A percentile compares a stretch with the other conserved stretches of the same genome.
phyloP scores from a whole-genome alignment of 2,797 vertebrate species.

The Malurus splendens region DNA sequence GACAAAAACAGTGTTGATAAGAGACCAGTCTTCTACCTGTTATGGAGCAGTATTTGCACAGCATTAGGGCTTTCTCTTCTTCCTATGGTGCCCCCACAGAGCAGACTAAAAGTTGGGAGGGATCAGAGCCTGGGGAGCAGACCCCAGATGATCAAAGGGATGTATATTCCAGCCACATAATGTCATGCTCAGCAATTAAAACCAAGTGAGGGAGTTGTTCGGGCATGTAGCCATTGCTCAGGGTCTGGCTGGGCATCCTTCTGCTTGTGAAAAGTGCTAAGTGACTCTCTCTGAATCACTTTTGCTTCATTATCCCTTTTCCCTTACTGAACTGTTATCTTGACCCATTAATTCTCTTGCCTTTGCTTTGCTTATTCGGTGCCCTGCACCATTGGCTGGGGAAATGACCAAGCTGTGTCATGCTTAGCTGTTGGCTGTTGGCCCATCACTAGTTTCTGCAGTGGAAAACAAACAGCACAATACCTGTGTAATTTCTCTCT shows the following conservation, averaged over 20 bases:
- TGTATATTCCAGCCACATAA: background rate
- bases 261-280: background rate
- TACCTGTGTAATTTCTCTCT: background rate
- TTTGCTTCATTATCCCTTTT: background rate
- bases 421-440: background rate
- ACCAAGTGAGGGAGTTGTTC: background rate
- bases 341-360: background rate
- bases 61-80: background rate
- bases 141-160: background rate
- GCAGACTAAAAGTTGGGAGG: background rate
- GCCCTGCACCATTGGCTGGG: background rate
- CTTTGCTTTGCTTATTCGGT: background rate
- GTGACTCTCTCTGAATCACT: background rate
- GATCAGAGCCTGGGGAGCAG: background rate
- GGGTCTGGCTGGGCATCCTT: background rate
- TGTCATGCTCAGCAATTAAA: background rate
- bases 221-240: background rate
- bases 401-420: background rate
- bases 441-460: accelerated
- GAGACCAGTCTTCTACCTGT: background rate
- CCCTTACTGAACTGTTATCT: background rate
- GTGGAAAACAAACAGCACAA: background rate
- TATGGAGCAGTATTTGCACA: background rate
- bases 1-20: background rate
- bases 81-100: background rate